phyloP scores from a whole-genome alignment of 2,113 vertebrate genomes.

The Hyaena hyaena region DNA sequence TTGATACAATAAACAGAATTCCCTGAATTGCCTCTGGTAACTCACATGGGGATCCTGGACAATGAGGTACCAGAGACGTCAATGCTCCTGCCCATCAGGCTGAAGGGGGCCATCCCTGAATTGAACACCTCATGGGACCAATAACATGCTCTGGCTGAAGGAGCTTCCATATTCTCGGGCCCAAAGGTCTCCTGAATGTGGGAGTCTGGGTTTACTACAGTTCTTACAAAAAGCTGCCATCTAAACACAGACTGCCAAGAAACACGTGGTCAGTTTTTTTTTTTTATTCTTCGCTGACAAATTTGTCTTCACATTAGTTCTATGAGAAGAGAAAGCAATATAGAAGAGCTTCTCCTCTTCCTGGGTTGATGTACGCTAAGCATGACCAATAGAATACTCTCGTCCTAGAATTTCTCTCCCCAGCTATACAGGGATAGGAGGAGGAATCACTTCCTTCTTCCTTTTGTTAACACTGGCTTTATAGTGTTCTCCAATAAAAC shows the following conservation, averaged over 20 bases:
- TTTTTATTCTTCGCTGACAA: background rate
- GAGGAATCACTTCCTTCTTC: background rate
- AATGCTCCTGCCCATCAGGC: background rate
- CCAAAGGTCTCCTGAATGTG: background rate
- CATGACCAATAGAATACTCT: background rate
- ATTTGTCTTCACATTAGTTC: background rate
- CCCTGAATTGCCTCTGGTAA: background rate
- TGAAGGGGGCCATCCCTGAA: background rate
- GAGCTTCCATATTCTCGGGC: background rate
- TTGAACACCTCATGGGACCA: background rate
- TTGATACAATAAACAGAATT: background rate
- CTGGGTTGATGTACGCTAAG: background rate
- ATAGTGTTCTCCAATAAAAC: background rate
- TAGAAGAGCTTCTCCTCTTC: background rate
- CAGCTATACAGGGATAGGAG: fast-evolving
- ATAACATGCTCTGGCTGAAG: background rate
- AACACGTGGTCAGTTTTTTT: background rate
- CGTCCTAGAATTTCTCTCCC: background rate
- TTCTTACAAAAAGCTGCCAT: background rate
- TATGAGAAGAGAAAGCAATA: background rate
- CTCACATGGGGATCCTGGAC: background rate
- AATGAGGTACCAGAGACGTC: background rate
- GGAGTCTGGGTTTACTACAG: background rate
- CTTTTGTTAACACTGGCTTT: background rate
- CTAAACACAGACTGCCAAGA: background rate